phyloP scores from a whole-genome alignment of 2,888 invertebrate species.

The Rhodophaea formosa region DNA sequence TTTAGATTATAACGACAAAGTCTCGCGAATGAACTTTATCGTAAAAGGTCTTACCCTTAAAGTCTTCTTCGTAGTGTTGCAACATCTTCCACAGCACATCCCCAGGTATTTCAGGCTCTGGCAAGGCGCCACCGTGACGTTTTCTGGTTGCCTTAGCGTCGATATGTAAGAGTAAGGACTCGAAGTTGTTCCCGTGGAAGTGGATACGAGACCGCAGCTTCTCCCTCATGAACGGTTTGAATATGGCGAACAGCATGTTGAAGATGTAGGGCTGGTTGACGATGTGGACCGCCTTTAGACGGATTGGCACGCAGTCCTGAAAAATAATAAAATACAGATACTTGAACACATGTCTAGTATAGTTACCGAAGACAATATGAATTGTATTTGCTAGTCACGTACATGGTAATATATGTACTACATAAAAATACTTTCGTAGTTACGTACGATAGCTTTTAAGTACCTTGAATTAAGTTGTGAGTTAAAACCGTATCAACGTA shows the following conservation, averaged over 20 bases:
- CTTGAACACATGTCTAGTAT: too few relatives aligned
- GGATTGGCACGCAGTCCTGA: constrained; percentile 90
- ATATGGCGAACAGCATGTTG: constrained; percentile 91
- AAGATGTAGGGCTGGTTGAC: constrained; percentile 95
- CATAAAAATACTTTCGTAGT: too few relatives aligned
- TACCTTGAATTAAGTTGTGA: too few relatives aligned
- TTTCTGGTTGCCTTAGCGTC: constrained; percentile 81
- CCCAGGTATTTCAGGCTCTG: constrained; percentile 83
- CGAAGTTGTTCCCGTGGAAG: constrained; percentile 87
- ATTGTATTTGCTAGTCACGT: too few relatives aligned
- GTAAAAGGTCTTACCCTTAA: constrained; percentile 78
- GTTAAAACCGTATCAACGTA: too few relatives aligned
- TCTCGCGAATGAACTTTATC: too few relatives aligned
- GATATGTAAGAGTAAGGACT: constrained; percentile 81
- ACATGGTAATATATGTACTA: too few relatives aligned
- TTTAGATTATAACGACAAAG: too few relatives aligned
- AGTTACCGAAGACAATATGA: too few relatives aligned
- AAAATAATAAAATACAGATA: too few relatives aligned
- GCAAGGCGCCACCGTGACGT: constrained; percentile 85
- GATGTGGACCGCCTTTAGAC: constrained; percentile 92
- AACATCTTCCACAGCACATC: constrained; percentile 85
- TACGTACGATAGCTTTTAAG: too few relatives aligned
- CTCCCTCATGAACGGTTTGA: constrained; percentile 93
- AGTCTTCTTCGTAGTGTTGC: constrained; percentile 83
- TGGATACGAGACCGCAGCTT: constrained; percentile 89